Conservation (phyloP, 2,888 invertebrate species). For the Tinea trinotella region DNA sequence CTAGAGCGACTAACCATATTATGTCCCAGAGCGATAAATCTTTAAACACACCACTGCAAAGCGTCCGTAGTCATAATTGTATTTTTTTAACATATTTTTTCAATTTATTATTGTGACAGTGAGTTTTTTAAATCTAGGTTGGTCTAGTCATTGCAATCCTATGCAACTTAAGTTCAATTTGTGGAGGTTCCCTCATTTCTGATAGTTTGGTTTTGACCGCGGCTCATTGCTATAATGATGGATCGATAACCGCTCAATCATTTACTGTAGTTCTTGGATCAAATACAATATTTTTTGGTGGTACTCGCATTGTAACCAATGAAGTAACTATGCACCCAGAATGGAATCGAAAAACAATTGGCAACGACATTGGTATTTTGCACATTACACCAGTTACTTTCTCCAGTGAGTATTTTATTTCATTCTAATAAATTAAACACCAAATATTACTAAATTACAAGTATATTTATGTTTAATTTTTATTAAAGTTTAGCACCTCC, state of each 20-base stretch:
- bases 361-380: constrained; percentile 38
- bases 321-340: constrained; percentile 24
- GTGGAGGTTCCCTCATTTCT: constrained; percentile 37
- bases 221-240: constrained; percentile 36
- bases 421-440: too few relatives aligned
- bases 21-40: too few relatives aligned
- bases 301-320: constrained; percentile 19
- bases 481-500: too few relatives aligned
- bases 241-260: constrained; percentile 28
- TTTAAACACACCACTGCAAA: too few relatives aligned
- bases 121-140: too few relatives aligned
- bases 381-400: not conserved
- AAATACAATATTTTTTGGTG: constrained; percentile 33
- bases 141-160: constrained; percentile 39
- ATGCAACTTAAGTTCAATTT: constrained; percentile 35
- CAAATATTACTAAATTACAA: too few relatives aligned
- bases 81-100: too few relatives aligned
- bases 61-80: too few relatives aligned
- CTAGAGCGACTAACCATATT: too few relatives aligned
- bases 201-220: constrained; percentile 32
- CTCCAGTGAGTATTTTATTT: not conserved
- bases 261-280: constrained; percentile 36
- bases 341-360: constrained; percentile 31
- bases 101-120: too few relatives aligned
- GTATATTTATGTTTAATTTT: too few relatives aligned